Evolutionary conservation across 2,113 vertebrate species (phyloP).

Genomic region (Passer domesticus): DNA sequence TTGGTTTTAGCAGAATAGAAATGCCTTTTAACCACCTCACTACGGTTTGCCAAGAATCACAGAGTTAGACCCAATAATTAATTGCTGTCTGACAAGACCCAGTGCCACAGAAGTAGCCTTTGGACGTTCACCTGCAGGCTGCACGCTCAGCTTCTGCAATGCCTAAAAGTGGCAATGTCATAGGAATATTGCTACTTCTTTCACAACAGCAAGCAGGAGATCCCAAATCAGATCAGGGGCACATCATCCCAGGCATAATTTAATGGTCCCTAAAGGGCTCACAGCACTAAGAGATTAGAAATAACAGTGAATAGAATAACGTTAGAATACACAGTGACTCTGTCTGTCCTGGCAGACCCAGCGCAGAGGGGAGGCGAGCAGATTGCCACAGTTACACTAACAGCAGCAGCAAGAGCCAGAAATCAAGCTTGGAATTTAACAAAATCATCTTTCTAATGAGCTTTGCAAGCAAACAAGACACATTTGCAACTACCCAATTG

Average conservation of each 20-base stretch:
- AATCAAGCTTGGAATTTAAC: background rate
- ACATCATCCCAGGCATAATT: background rate
- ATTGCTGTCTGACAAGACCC: background rate
- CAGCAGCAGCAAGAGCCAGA: background rate
- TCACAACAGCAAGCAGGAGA: background rate
- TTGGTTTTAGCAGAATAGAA: background rate
- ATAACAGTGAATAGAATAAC: background rate
- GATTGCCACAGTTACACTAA: background rate
- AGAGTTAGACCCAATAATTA: constrained; percentile 20
- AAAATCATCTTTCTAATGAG: background rate
- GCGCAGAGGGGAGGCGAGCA: background rate
- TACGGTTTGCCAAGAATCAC: background rate
- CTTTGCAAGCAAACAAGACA: background rate
- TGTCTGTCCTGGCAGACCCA: background rate
- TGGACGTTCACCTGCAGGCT: background rate
- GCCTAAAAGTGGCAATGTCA: background rate
- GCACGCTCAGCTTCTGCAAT: background rate
- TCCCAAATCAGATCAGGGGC: background rate
- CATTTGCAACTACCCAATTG: background rate
- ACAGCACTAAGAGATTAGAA: background rate
- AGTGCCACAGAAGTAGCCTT: background rate
- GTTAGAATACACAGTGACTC: background rate
- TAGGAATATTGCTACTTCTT: background rate
- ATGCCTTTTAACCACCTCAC: background rate
- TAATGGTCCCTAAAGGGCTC: background rate